phyloP scores from a whole-genome alignment of 2,797 vertebrate species.

The Amblyraja radiata region DNA sequence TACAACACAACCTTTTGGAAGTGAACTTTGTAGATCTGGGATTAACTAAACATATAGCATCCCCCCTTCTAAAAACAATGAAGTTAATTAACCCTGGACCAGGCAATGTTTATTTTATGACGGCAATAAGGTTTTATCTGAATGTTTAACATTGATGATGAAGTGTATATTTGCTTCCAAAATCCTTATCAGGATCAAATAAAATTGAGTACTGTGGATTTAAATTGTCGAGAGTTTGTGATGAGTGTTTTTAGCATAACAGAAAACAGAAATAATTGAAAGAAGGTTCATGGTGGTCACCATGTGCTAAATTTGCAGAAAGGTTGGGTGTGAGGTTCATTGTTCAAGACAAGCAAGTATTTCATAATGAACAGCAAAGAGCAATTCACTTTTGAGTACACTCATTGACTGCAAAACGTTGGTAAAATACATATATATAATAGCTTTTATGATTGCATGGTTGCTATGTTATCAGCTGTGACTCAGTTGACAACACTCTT shows the following conservation, averaged over 20 bases:
- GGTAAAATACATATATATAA: background rate
- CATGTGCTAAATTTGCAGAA: no score
- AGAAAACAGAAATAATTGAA: background rate
- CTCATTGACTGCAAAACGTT: background rate
- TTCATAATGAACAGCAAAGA: background rate
- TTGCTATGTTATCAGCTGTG: background rate
- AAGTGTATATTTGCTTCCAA: background rate
- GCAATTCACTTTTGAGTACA: background rate
- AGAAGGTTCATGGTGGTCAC: background rate
- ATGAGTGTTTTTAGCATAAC: background rate
- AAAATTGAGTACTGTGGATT: background rate
- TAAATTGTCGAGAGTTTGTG: background rate
- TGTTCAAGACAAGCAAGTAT: background rate
- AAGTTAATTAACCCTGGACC: conserved; percentile 16
- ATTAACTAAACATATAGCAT: background rate
- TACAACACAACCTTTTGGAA: background rate
- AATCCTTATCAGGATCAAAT: conserved; percentile 5
- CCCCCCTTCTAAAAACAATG: background rate
- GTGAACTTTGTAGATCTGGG: background rate
- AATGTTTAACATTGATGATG: background rate
- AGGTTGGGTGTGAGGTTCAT: background rate
- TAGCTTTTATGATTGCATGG: no score
- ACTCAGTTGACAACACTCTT: no score
- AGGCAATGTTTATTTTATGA: background rate
- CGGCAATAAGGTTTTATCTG: conserved; percentile 26